A percentile compares a stretch with the other conserved stretches of the same genome.
phyloP scores from a whole-genome alignment of 2,113 vertebrate species.

The Ammospiza caudacuta region DNA sequence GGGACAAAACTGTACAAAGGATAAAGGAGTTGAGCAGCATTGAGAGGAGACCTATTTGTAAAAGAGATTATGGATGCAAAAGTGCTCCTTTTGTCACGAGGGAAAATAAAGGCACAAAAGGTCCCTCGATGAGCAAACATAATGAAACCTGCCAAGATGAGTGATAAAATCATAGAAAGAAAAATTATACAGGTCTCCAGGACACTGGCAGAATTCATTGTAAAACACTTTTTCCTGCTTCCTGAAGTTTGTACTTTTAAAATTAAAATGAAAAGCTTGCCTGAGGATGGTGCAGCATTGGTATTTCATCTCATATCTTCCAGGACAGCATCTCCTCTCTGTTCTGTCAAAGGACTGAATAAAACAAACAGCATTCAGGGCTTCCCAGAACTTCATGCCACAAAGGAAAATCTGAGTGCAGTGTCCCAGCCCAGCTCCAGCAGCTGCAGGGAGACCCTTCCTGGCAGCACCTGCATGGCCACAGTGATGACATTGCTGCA shows the following conservation, averaged over 20 bases:
- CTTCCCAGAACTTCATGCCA: not conserved
- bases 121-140: not conserved
- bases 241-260: not conserved
- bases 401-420: not conserved
- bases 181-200: not conserved
- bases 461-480: not conserved
- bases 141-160: conserved; percentile 14
- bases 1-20: conserved; percentile 4
- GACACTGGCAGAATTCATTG: not conserved
- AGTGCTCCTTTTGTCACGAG: not conserved
- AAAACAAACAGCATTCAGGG: not conserved
- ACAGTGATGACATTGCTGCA: not conserved
- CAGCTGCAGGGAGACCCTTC: not conserved
- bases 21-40: not conserved
- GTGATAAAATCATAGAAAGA: conserved; percentile 7
- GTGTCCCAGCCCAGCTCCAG: not conserved
- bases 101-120: conserved; percentile 12
- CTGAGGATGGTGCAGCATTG: not conserved
- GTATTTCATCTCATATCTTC: not conserved
- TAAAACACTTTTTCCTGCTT: not conserved
- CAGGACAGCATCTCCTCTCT: not conserved
- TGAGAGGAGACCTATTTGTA: not conserved
- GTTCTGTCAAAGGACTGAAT: not conserved
- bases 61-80: not conserved
- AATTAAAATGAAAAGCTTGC: not conserved